Base-by-base conservation (phyloP, 92 coral and sea anemone genomes). In the Palythoa caribaeorum region DNA sequence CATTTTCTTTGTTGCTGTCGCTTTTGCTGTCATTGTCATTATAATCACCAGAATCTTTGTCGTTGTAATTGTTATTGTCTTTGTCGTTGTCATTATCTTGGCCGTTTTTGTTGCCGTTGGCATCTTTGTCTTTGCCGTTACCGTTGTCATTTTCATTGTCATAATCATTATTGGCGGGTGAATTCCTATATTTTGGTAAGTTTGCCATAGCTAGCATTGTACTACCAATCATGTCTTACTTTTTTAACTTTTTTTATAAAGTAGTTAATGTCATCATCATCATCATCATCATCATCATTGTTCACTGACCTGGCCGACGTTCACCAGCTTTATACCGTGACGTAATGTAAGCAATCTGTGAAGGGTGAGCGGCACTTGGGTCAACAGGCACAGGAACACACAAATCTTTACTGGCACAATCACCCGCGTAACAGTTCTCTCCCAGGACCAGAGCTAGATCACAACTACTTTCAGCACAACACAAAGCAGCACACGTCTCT, bases 401-500 rank as follows among this genome's bases (percentile, higher is more conserved):
- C 71, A 97, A 91, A 63, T 97, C 98, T 79, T 91, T 86, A 78
- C 95, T 95, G 9, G 97, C 99, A 69, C 99, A 97, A 92, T 97
- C 99, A 14, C 99, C 99, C 14, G 98, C 96, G 69, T 97, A 97
- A 80, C 99, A 97, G 87, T 95, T 96, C 77, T 95, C 99, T 5
- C 98, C 99, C 68, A 97, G 71, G 86, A 95, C 90, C 85, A 97
- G 89, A 71, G 99, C 99, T 71, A 97, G 90, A 89, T 97, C 97
- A 73, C 99, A 97, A 57, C 95, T 95, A 55, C 92, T 90, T 83
- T 97, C 99, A 1, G 98, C 98, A 55, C 99, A 97, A 53, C 99
- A 97, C 69, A 97, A 89, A 6, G 99, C 99, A 19, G 99, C 99
- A 88, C 99, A 97, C 85, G 98, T 97, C 96, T 97, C 97, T 55